A percentile compares a stretch with the other conserved stretches of the same genome.
phyloP scores from a whole-genome alignment of 2,113 vertebrate species.

The Mirza zaza region DNA sequence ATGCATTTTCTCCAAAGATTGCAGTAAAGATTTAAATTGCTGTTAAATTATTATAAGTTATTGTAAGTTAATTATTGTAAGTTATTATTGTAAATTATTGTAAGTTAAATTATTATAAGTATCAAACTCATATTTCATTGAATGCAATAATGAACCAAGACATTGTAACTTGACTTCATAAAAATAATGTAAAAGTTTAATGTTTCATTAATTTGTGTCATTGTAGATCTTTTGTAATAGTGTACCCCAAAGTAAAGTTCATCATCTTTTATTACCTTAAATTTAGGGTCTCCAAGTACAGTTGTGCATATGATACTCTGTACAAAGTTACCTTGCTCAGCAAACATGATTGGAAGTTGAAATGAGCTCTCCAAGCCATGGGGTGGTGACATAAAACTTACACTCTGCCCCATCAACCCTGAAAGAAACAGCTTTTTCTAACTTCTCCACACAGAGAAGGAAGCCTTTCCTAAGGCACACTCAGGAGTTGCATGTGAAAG shows the following conservation, averaged over 20 bases:
- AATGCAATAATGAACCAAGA: neutral
- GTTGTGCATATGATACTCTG: neutral
- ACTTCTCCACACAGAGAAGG: neutral
- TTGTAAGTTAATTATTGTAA: too few relatives aligned
- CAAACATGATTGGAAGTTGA: neutral
- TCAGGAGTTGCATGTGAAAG: neutral
- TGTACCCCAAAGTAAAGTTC: neutral
- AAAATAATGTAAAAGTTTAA: neutral
- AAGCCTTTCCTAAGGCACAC: neutral
- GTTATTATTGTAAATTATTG: too few relatives aligned
- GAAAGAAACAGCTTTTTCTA: neutral
- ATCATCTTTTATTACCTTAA: neutral
- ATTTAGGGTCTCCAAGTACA: neutral
- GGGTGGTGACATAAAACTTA: neutral
- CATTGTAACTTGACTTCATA: neutral
- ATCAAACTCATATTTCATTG: constrained; percentile 28
- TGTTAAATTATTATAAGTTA: constrained; percentile 27
- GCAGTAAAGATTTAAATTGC: constrained; percentile 10
- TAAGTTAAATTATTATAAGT: too few relatives aligned
- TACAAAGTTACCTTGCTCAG: neutral
- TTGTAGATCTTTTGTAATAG: neutral
- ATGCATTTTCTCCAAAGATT: neutral
- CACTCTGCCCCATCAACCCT: neutral
- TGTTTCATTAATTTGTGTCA: neutral
- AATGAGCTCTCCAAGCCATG: neutral